These are phyloP conservation scores for Parapsyche elsis DNA, from an alignment of 1,140 invertebrate genomes.

Conservation along the genomic window DNA sequence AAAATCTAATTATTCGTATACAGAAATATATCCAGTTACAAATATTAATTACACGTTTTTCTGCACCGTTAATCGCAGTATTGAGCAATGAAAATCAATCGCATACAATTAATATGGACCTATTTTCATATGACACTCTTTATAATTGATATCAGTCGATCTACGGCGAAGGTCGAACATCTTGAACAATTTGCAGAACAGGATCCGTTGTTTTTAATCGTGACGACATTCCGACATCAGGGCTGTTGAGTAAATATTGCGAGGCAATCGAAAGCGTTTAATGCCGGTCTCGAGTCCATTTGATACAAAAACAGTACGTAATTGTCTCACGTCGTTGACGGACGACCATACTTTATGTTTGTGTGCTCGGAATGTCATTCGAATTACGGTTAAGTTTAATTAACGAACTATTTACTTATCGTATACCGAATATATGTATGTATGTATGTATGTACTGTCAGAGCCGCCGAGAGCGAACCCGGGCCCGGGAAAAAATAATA, in stretches of 20 bases:
- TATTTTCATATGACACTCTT: too few species aligned
- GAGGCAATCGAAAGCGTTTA: not conserved
- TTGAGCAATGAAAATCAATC: too few species aligned
- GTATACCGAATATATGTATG: too few species aligned
- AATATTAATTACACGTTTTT: too few species aligned
- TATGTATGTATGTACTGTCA: too few species aligned
- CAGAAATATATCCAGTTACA: too few species aligned
- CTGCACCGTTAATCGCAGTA: too few species aligned
- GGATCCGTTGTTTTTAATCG: constrained; percentile 25
- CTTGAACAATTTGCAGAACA: constrained; percentile 21
- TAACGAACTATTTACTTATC: not conserved
- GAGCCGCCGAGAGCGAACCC: too few species aligned
- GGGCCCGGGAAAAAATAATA: too few species aligned
- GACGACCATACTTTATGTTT: constrained; percentile 15
- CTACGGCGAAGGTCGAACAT: not conserved
- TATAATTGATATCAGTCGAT: too few species aligned
- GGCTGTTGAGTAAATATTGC: not conserved
- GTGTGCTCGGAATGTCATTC: not conserved
- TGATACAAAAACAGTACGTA: constrained; percentile 4
- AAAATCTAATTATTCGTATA: not conserved
- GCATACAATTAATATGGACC: too few species aligned
- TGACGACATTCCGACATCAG: constrained; percentile 18
- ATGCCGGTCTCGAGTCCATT: not conserved
- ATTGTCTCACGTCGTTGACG: not conserved
- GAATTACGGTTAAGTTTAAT: not conserved